Evolutionary conservation across 2,888 invertebrate genomes (phyloP).

Genomic region (Lamellibrachia columna): DNA sequence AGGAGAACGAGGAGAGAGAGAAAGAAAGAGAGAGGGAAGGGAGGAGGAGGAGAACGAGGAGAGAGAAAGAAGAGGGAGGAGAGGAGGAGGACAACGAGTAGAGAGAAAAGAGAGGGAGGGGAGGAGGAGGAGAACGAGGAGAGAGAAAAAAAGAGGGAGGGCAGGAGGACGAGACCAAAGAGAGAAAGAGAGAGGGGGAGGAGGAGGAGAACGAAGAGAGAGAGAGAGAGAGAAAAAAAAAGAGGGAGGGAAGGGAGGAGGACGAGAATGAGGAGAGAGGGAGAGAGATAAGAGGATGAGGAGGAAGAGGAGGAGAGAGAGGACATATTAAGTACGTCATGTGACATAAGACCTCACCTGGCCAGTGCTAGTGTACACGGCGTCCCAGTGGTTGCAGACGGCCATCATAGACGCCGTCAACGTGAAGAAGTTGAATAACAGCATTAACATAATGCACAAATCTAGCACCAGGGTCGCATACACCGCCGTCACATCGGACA

Average conservation of each 20-base stretch:
- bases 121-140: no score
- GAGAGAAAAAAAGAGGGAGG: no score
- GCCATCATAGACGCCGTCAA: conserved; percentile 36
- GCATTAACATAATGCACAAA: conserved; percentile 27
- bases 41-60: neutral
- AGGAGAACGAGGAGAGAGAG: no score
- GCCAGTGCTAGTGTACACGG: conserved; percentile 31
- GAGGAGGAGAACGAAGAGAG: neutral
- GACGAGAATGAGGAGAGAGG: neutral
- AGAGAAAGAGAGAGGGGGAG: neutral
- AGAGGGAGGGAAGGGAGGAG: neutral
- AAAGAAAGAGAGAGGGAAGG: neutral
- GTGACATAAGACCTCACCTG: conserved; percentile 29
- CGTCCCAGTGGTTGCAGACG: conserved; percentile 39
- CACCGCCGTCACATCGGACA: neutral
- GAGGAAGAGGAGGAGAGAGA: neutral
- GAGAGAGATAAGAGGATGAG: neutral
- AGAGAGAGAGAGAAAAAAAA: neutral
- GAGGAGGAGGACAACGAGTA: no score
- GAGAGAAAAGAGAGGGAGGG: no score
- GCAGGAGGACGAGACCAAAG: no score
- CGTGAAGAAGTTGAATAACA: conserved; percentile 30
- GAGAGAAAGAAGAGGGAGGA: neutral
- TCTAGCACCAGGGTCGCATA: conserved; percentile 32
- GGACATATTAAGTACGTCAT: neutral